Base-by-base conservation (phyloP, 2,113 vertebrate genomes). In the Phainopepla nitens region DNA sequence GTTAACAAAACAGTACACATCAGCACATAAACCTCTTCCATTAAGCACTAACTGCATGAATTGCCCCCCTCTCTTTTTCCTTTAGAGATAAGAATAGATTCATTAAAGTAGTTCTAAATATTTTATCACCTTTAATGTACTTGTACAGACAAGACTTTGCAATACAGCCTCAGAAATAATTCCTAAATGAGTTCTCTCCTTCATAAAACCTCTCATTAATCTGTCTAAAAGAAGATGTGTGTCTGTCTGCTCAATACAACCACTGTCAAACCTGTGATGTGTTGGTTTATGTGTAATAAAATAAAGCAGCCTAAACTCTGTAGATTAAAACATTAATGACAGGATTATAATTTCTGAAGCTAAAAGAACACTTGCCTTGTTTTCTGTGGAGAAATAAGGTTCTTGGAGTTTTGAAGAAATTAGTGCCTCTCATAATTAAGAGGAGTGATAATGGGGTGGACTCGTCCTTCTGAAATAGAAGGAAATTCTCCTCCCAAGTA, bases 71-170 rank as follows among this genome's bases (percentile, higher is more conserved):
- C 35, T 80, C 71, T 42, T 87, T 80, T 91, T 87, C 61, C 49
- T 92, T 80, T 70, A 36, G 64, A 77, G 82, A 95, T 90, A 95
- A 89, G 73, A 87, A 92, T 91, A 82, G 82, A 92, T 87, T 93
- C 61, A 88, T 96, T 95, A 96, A 91, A 94, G 83, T 61, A 93
- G 93, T 92, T 92, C 65, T 93, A 90, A 97, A 96, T 97, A 95
- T 95, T 96, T 97, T 86, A 91, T 93, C 88, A 83, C 45, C 45
- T 88, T 93, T 94, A 96, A 92, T 94, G 90, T 91, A 95, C 45
- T 96, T 1, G 0, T 44, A 15, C 36, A 91, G 89, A 53, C 62
- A 81, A 91, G 81, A 56, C 53, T 87, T 87, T 44, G 58, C 47
- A 76, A 75, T 94, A 36, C 11, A 64, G 56, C 64, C 73, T 89